Evolutionary conservation across 2,113 vertebrate genomes (phyloP), one percentile per base, ranked within the genome.

Genomic region (Spheniscus mendiculus): DNA sequence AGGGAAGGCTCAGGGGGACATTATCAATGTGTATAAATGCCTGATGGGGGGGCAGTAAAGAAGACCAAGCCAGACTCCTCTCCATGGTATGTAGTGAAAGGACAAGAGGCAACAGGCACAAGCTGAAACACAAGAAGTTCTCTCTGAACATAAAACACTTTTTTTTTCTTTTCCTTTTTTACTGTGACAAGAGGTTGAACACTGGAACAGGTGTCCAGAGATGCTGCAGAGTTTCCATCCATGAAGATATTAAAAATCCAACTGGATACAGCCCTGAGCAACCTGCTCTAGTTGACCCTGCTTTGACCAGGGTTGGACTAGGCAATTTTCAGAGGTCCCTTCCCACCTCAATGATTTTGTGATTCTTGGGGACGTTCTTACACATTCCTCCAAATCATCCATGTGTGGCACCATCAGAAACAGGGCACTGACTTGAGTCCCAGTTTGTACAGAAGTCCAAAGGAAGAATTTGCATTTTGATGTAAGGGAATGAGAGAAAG

Each of bases 401-500:
- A 3, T 18, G 14, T 11, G 20, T 59, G 36, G 8, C 34, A 63
- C 23, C 25, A 23, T 71, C 70, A 87, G 6, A 67, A 96, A 42
- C 7, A 59, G 36, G 36, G 21, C 44, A 74, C 63, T 66, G 69
- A 82, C 40, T 42, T 36, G 32, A 89, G 20, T 34, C 12, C 36
- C 47, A 27, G 11, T 32, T 89, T 82, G 55, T 50, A 78, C 12
- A 55, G 29, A 40, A 84, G 12, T 44, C 49, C 49, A 72, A 56
- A 89, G 19, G 65, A 84, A 45, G 16, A 84, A 72, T 85, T 84
- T 52, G 15, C 42, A 42, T 91, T 91, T 89, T 79, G 40, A 40
- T 59, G 15, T 59, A 69, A 63, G 23, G 36, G 18, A 94, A 89
- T 36, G 47, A 67, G 38, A 59, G 47, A 52, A 87, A 91, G 38